Evolutionary conservation across 2,113 vertebrate species (phyloP), one percentile per base, ranked within the genome.

Genomic region (Phalacrocorax carbo): DNA sequence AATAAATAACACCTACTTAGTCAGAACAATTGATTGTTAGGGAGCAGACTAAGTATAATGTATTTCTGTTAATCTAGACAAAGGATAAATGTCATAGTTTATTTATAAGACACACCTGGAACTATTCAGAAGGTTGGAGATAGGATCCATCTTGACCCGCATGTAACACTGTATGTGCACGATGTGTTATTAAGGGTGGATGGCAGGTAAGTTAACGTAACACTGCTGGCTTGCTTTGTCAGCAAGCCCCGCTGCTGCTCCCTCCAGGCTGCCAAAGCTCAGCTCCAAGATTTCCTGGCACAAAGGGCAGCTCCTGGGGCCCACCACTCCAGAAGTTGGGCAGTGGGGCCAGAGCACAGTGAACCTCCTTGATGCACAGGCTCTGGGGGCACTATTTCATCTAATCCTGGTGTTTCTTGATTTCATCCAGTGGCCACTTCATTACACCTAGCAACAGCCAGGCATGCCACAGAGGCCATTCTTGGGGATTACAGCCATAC

Each of bases 1-100:
- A 86, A 96, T 88, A 96, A 97, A 89, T 81, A 94, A 92, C 84
- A 86, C 40, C 86, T 72, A 60, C 78, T 93, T 86, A 85, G 49
- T 75, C 4, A 12, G 79, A 90, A 94, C 76, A 85, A 94, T 55
- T 86, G 95, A 96, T 90, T 95, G 80, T 72, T 22, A 20, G 32
- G 52, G 52, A 96, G 69, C 87, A 88, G 80, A n/a, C 55, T 5
- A 55, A 40, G 49, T 17, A 29, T n/a, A 57, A 88, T 15, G 75
- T 36, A 88, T 93, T 95, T 75, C 82, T 81, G 85, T 42, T 86
- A 78, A 72, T 93, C 90, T 57, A 68, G 73, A 57, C 85, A 78
- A 70, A 83, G 72, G 76, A 86, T 51, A 88, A 93, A 91, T 66
- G 85, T 23, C 66, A 30, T 12, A 1, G 68, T 34, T 79, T 82